These are phyloP conservation scores for Hyperoodon ampullatus DNA, from an alignment of 2,113 vertebrate genomes.

Conservation along the genomic window DNA sequence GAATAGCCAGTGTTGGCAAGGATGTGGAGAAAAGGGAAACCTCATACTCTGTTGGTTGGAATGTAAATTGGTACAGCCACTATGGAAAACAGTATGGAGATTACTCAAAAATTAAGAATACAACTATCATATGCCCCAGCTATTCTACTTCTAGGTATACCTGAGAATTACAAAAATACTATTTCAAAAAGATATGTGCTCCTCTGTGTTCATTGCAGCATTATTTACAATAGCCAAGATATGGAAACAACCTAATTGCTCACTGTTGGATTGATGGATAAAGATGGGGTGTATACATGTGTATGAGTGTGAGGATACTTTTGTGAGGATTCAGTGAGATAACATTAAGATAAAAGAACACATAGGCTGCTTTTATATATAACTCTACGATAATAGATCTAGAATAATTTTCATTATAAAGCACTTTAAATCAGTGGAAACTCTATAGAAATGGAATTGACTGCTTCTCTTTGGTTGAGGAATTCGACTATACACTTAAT, in stretches of 20 bases:
- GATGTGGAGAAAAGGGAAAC: too few species aligned
- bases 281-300: neutral
- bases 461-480: neutral
- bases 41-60: too few species aligned
- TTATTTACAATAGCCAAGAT: too few species aligned
- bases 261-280: neutral
- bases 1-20: too few species aligned
- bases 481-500: neutral
- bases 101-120: too few species aligned
- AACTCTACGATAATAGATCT: neutral
- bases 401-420: slow-evolving; percentile 31
- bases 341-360: neutral
- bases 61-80: too few species aligned
- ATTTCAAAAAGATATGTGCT: too few species aligned
- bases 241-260: neutral
- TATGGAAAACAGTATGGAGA: too few species aligned
- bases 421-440: neutral
- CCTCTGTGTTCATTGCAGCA: too few species aligned
- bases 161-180: too few species aligned
- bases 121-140: too few species aligned
- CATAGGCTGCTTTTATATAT: neutral
- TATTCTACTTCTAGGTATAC: too few species aligned
- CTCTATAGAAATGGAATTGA: neutral
- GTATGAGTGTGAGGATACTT: neutral
- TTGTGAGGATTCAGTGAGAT: neutral